Conservation (phyloP, 2,888 invertebrate genomes). For the Patella pellucida region DNA sequence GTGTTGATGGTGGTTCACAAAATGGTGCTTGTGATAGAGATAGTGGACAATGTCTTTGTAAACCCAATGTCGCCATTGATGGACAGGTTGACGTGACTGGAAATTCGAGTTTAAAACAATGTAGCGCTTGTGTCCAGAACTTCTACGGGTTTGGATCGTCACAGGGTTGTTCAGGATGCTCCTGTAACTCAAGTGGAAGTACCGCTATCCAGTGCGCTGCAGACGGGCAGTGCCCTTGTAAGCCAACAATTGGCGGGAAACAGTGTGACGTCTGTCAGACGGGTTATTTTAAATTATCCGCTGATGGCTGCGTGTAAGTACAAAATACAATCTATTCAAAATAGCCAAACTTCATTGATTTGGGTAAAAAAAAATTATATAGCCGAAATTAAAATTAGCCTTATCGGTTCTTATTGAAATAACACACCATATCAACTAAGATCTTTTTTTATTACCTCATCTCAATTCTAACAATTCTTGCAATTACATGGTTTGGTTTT, state of each 20-base stretch:
- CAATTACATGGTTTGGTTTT: too few relatives aligned
- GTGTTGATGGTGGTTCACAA: conserved; percentile 80
- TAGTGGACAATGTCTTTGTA: conserved; percentile 86
- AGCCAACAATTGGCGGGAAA: conserved; percentile 30
- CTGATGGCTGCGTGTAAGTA: conserved; percentile 76
- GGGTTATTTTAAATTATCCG: conserved; percentile 76
- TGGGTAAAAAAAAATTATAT: too few relatives aligned
- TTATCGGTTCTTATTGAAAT: too few relatives aligned
- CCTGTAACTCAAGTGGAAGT: conserved; percentile 36
- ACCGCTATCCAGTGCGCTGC: conserved; percentile 40
- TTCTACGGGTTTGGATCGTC: conserved; percentile 41
- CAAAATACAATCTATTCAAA: too few relatives aligned
- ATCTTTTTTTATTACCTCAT: too few relatives aligned
- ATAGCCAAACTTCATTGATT: too few relatives aligned
- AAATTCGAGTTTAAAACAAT: conserved; percentile 32
- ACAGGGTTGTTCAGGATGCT: conserved; percentile 35
- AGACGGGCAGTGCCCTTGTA: conserved; percentile 40
- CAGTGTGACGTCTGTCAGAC: conserved; percentile 35
- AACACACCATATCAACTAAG: too few relatives aligned
- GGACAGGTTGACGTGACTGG: conserved; percentile 28
- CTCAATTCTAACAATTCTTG: too few relatives aligned
- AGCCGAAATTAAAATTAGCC: too few relatives aligned
- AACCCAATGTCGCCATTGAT: conserved; percentile 53
- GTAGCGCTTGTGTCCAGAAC: conserved; percentile 40
- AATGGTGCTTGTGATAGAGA: conserved; percentile 74